Percentiles rank a stretch among this genome's conserved stretches.
These are phyloP conservation scores for Phenganax marumi DNA, from an alignment of 92 coral and sea anemone species.

Conservation along the genomic window DNA sequence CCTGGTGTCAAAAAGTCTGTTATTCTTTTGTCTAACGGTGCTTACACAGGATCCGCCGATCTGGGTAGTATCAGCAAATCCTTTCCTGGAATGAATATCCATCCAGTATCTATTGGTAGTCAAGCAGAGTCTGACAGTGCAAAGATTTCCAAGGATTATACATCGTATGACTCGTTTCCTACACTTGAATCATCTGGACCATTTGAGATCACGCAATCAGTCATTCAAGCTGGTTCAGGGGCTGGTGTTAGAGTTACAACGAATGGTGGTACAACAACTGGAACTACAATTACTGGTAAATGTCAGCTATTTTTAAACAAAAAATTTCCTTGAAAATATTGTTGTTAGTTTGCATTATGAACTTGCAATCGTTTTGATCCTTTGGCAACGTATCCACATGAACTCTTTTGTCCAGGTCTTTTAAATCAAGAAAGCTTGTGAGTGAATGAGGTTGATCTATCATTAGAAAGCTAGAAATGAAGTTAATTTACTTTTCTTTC, in stretches of 20 bases:
- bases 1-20: background rate
- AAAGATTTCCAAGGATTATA: background rate
- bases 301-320: too few relatives aligned
- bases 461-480: background rate
- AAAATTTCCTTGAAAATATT: too few relatives aligned
- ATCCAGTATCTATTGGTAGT: conserved; percentile 20
- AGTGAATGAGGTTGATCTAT: too few relatives aligned
- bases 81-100: background rate
- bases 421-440: too few relatives aligned
- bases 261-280: background rate
- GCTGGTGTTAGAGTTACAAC: background rate
- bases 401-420: too few relatives aligned
- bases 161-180: conserved; percentile 22
- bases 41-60: conserved; percentile 12
- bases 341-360: too few relatives aligned
- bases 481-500: background rate
- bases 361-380: background rate
- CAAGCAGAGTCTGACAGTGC: background rate
- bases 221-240: background rate
- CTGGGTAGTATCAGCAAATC: background rate
- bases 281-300: background rate
- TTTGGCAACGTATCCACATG: background rate
- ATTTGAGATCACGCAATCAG: background rate
- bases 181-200: conserved; percentile 15
- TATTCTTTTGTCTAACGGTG: conserved; percentile 15